Evolutionary conservation across 2,888 invertebrate genomes (phyloP), one percentile per base, ranked within the genome.

Genomic region (Rotaria macrura): DNA sequence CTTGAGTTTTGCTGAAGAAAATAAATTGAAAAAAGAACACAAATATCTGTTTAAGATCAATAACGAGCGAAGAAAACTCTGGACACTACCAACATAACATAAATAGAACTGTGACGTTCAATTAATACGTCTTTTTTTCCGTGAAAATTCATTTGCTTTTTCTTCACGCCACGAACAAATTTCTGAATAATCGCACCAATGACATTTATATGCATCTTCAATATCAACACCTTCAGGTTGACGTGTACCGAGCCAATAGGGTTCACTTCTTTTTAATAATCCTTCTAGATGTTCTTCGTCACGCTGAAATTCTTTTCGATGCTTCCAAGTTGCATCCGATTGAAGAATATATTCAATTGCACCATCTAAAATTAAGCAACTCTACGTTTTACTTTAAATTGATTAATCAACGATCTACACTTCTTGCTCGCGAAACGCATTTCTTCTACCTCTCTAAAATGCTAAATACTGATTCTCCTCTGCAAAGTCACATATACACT

Each of bases 191-290:
- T 89, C 89, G 88, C 90, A 90, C 34, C 86, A 87, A 83, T 88
- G 88, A 88, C 90, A 90, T 84, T 90, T 90, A 89, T 89, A 90
- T 0, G 90, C 89, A n/a, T 90, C 90, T 87, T 90, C 90, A 55
- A 90, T 89, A 34, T 89, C 90, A 17, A 90, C 90, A 5, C 90
- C 90, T 57, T 40, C 52, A 9, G 87, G 87, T 40, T 88, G 87
- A 38, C 90, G 88, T 43, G 87, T 84, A 20, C 89, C 89, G 83
- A 87, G 87, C 90, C 90, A 90, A 85, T 89, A 90, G 65, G 87
- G 85, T 34, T 88, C 57, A 65, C 87, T 88, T 40, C 88, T 84
- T 12, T 52, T 83, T 85, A 88, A 88, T 85, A 87, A 83, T 17
- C 38, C 84, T 79, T 87, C 40, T 25, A 90, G 84, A 86, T 88